Evolutionary conservation across 2,113 vertebrate species (phyloP), one percentile per base, ranked within the genome.

Genomic region (Pachyramphus minor): DNA sequence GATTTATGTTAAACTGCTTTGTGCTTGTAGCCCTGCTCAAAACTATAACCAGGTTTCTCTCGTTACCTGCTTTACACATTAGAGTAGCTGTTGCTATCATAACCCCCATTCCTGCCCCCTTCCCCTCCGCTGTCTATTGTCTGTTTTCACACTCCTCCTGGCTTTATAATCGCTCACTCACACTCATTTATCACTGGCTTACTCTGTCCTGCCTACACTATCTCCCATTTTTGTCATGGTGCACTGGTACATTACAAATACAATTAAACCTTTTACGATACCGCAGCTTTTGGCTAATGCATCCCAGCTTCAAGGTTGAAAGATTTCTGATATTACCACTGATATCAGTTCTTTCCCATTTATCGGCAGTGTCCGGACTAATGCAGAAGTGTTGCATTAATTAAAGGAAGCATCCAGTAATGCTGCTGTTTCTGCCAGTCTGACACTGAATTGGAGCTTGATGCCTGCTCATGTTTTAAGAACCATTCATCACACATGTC

Each of bases 401-500:
- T 99, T 98, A 99, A 99, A 99, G 98, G 98, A 99, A 99, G 97
- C 99, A 98, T 98, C 98, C 96, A 97, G 97, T 98, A 97, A 98
- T 97, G 97, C 96, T 98, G 97, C 98, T 98, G 97, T 89, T 98
- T 97, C 98, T 98, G 97, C 98, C 97, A 97, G 97, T 95, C 97
- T 98, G 98, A 99, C 98, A 99, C 97, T 97, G 98, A 99, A 98
- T 98, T 97, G 98, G 98, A 98, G 98, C 97, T 98, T 98, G 98
- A 98, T 99, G 99, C 98, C 99, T 99, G 98, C 98, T 98, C 98
- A 97, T 98, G 98, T 98, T 98, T 98, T 99, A 98, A 98, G 98
- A 98, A 98, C 98, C 98, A 99, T 99, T 99, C 98, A 99, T 99
- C 99, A 99, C 98, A 98, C 98, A 98, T 98, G 99, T 99, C 99